These are phyloP conservation scores for Serilophus lunatus DNA, from an alignment of 2,113 vertebrate genomes.

Conservation along the genomic window DNA sequence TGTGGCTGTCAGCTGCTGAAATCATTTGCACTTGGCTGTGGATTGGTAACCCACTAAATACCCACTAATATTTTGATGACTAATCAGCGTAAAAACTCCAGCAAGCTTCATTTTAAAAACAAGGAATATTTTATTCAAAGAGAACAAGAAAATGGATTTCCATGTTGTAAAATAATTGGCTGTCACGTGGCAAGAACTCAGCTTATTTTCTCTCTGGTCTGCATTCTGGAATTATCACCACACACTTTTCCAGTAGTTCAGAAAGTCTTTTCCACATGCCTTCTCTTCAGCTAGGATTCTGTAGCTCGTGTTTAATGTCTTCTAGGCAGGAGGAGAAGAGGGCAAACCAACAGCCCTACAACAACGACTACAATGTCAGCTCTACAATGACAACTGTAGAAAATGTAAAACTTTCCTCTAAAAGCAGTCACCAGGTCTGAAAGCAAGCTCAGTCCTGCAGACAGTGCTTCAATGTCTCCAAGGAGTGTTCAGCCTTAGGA, in stretches of 20 bases:
- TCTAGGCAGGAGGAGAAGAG: not conserved
- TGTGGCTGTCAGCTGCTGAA: not conserved
- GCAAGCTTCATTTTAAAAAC: not conserved
- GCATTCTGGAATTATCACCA: not conserved
- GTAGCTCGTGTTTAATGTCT: not conserved
- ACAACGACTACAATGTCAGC: not conserved
- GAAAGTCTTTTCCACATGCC: slow-evolving; percentile 6
- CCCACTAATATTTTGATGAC: not conserved
- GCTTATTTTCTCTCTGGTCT: not conserved
- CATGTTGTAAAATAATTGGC: not conserved
- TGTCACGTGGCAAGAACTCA: not conserved
- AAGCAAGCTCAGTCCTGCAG: not conserved
- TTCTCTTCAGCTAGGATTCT: not conserved
- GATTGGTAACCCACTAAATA: not conserved
- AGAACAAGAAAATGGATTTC: not conserved
- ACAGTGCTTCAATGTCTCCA: fast-evolving
- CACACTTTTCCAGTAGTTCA: slow-evolving; percentile 15
- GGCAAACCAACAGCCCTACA: not conserved
- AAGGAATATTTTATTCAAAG: not conserved
- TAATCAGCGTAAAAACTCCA: not conserved
- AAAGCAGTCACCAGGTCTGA: not conserved
- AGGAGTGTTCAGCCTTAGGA: not conserved
- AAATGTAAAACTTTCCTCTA: not conserved
- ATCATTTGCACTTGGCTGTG: not conserved
- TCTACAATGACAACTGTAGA: not conserved